Conservation (phyloP, 2,113 vertebrate species). For the Australoheros scitulus region DNA sequence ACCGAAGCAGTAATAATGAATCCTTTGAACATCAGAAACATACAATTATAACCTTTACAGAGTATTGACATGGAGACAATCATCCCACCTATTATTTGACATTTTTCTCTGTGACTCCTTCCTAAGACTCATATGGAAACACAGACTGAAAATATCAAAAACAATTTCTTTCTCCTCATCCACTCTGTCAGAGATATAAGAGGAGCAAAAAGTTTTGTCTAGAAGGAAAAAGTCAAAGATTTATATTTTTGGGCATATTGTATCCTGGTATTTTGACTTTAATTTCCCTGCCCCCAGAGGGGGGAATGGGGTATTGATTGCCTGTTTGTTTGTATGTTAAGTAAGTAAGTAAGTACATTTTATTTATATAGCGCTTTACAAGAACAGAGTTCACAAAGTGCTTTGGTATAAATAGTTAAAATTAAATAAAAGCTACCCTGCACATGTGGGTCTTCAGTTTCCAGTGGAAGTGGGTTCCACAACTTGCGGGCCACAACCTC, state of each 20-base stretch:
- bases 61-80: background rate
- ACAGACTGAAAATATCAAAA: background rate
- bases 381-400: too few relatives aligned
- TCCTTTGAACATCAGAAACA: background rate
- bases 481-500: too few relatives aligned
- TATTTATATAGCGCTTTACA: too few relatives aligned
- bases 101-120: background rate
- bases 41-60: background rate
- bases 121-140: background rate
- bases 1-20: background rate
- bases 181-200: background rate
- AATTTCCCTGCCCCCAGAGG: background rate
- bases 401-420: too few relatives aligned
- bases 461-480: too few relatives aligned
- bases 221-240: background rate
- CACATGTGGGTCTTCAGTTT: too few relatives aligned
- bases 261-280: slow-evolving; percentile 2
- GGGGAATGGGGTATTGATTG: too few relatives aligned
- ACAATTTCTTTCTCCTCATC: background rate
- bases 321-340: too few relatives aligned
- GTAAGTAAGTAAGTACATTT: too few relatives aligned
- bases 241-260: background rate
- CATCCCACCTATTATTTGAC: background rate
- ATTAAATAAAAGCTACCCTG: too few relatives aligned
- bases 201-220: background rate